Evolutionary conservation across 2,113 vertebrate species (phyloP).

Genomic region (Crotalus viridis): DNA sequence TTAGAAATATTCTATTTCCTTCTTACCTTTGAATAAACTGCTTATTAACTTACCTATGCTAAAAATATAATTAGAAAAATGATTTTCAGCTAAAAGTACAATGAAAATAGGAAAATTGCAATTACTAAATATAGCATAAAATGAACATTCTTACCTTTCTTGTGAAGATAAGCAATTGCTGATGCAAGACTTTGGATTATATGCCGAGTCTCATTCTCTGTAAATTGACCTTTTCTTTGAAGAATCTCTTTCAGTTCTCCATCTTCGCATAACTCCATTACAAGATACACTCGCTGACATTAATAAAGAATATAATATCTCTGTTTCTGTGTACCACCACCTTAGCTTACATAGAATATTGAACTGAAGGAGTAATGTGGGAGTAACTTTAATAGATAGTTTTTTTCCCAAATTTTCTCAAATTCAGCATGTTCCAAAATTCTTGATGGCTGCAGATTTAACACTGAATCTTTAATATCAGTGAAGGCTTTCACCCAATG

Average conservation of each 20-base stretch:
- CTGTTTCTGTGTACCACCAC: not conserved
- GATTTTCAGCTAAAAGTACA: not conserved
- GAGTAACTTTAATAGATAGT: not conserved
- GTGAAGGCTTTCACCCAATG: not conserved
- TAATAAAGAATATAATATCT: conserved; percentile 35
- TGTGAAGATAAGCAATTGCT: conserved; percentile 80
- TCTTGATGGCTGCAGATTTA: not conserved
- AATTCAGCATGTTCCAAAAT: not conserved
- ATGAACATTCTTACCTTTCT: conserved; percentile 69
- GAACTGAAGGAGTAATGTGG: not conserved
- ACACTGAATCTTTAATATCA: not conserved
- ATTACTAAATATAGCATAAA: not conserved
- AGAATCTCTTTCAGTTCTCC: conserved; percentile 81
- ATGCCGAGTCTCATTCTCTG: conserved; percentile 80
- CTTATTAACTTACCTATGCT: not conserved
- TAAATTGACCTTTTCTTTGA: conserved; percentile 71
- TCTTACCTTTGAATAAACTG: not conserved
- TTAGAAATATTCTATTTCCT: not conserved
- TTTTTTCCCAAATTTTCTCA: not conserved
- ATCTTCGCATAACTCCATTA: conserved; percentile 82
- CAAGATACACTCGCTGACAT: conserved; percentile 80
- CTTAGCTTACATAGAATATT: not conserved
- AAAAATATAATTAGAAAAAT: not conserved
- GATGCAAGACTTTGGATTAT: conserved; percentile 79
- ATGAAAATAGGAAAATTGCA: not conserved